Conservation (phyloP, 2,888 invertebrate genomes). For the Cerceris ruficornis region DNA sequence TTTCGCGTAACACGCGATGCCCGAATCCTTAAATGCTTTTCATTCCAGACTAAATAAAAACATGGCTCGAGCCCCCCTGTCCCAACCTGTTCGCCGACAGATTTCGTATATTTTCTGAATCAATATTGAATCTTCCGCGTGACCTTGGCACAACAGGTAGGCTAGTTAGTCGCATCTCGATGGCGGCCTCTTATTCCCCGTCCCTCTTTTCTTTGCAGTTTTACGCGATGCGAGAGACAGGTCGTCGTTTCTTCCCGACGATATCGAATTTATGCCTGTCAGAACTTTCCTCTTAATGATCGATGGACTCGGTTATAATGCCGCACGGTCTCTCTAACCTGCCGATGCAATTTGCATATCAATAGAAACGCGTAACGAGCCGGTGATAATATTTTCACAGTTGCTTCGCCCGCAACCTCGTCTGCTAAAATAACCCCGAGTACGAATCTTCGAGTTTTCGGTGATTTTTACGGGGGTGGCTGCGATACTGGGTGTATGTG, state of each 20-base stretch:
- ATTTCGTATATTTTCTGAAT: constrained; percentile 79
- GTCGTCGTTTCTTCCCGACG: constrained; percentile 27
- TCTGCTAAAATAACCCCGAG: constrained; percentile 14
- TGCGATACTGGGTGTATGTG: not conserved
- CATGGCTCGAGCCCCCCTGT: constrained; percentile 71
- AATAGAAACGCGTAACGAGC: constrained; percentile 36
- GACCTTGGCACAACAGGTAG: constrained; percentile 74
- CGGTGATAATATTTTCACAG: constrained; percentile 43
- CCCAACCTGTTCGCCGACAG: constrained; percentile 68
- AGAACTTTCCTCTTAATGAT: constrained; percentile 32
- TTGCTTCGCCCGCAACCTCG: constrained; percentile 5
- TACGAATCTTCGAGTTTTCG: not conserved
- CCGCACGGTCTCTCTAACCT: constrained; percentile 6
- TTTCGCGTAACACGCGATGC: constrained; percentile 26
- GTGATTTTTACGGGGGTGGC: not conserved
- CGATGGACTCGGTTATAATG: constrained; percentile 20
- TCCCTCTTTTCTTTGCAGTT: constrained; percentile 35
- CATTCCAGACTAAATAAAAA: constrained; percentile 78
- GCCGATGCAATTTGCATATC: constrained; percentile 41
- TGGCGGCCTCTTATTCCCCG: constrained; percentile 35
- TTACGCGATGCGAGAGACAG: not conserved
- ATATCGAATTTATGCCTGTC: constrained; percentile 19
- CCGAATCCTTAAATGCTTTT: constrained; percentile 69
- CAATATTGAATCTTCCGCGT: constrained; percentile 75
- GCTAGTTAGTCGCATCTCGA: constrained; percentile 51